Base-by-base conservation (phyloP, 2,797 vertebrate genomes). In the Diplodus puntazzo region DNA sequence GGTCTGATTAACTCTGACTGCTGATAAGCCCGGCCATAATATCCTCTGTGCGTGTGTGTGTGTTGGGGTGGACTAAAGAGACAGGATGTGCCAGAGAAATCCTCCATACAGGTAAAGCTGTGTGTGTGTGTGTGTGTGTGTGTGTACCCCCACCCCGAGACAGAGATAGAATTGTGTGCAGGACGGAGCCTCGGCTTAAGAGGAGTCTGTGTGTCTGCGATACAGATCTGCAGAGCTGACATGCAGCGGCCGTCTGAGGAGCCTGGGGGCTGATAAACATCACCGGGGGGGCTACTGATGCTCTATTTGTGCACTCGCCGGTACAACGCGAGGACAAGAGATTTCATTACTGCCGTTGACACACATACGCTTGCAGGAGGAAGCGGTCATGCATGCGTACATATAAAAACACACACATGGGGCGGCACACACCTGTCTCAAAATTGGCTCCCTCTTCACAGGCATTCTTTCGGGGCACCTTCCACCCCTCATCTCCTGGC, bases 101-200 rank as follows among this genome's bases (percentile, higher is more conserved):
- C 60, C 53, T 62, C 23, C 45, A 8, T 46, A 48, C 62, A 75
- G 52, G 69, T 82, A 69, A 66, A 79, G 25, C 23, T 43, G 53
- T 89, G 88, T 79, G 74, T 75, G 20, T 72, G 74, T 75, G 20
- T 70, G 25, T 27, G 4, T 89, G 87, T 79, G 74, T 75, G 20
- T 72, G 74, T 75, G 20, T 70, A 4, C 4, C 3, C 30, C 30
- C 30, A 6, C 68, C 70, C 68, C 18, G 16, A 85, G 66, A 92
- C 89, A 90, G 89, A 88, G 86, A 86, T 63, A 69, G 77, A 73
- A 87, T 91, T 91, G 90, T 93, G 83, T 87, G 80, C 86, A 82
- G 82, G 79, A 79, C 3, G 57, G 70, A 83, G 66, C 34, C 64
- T 1, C 42, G n/a, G 58, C 83, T 87, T 81, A 68, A 85, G 79